Base-by-base conservation (phyloP, 1,140 invertebrate genomes). In the Macrosteles quadrilineatus region DNA sequence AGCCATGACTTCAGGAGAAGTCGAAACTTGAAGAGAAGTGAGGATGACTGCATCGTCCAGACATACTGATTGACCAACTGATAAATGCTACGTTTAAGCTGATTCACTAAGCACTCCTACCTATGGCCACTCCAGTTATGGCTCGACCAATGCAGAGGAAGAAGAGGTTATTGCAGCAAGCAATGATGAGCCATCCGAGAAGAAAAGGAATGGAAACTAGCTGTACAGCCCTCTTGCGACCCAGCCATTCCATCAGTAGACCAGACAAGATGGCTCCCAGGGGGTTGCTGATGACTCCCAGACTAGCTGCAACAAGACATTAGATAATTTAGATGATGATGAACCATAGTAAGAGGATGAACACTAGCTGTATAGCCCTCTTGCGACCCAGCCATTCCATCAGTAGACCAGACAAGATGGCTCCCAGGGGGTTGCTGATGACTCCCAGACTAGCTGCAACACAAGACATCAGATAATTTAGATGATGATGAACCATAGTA, bases 271-370 rank as follows among this genome's bases (percentile, higher is more conserved):
- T 77, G 1, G 89, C 88, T 2, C 89, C 89, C 6, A 90, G 75
- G 1, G 90, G 90, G 78, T 90, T 91, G 1, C 89, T 90, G 69
- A 90, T 84, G 1, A 89, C 88, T 4, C 90, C 89, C 9, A 91
- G 76, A 69, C 87, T 88, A 0, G 90, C 87, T 88, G 80, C n/a
- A n/a, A n/a, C n/a, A n/a, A n/a, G n/a, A n/a, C n/a, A n/a, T n/a
- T n/a, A n/a, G n/a, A n/a, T n/a, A n/a, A n/a, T n/a, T n/a, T n/a
- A n/a, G n/a, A n/a, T n/a, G n/a, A 77, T 76, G 43, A 89, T 81
- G 0, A 91, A 75, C 90, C 91, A 95, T 11, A 91, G 77, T 74
- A 91, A 92, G 0, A 91, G 91, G 31, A 93, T 72, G 4, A 88
- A 86, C 1, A 90, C 88, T 14, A 91, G 78, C 73, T 91, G 86